Evolutionary conservation across 2,113 vertebrate species (phyloP).

Genomic region (Pseudonaja textilis): DNA sequence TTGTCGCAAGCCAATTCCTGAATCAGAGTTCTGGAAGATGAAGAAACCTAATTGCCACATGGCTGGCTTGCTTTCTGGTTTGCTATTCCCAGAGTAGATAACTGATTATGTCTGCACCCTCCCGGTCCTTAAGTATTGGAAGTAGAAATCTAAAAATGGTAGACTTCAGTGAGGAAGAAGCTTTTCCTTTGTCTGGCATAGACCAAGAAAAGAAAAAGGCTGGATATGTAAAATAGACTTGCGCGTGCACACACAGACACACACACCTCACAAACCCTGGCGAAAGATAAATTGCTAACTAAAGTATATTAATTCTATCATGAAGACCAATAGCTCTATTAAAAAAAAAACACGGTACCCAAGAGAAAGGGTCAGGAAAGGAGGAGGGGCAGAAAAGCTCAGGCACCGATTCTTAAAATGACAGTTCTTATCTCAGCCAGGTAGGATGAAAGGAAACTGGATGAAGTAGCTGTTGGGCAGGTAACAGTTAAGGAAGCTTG

Average conservation of each 20-base stretch:
- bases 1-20: background rate
- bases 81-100: background rate
- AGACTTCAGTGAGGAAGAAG: background rate
- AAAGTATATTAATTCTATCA: background rate
- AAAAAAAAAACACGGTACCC: background rate
- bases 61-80: background rate
- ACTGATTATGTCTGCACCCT: background rate
- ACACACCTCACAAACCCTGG: background rate
- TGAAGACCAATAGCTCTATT: background rate
- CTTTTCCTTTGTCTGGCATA: background rate
- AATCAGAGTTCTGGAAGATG: background rate
- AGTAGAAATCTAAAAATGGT: background rate
- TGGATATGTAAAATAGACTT: background rate
- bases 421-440: background rate
- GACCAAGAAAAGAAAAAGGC: background rate
- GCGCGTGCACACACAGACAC: too few relatives aligned
- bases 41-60: background rate
- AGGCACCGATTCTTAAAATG: background rate
- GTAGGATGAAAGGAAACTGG: background rate
- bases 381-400: background rate
- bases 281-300: background rate
- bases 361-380: background rate
- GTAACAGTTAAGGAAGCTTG: background rate
- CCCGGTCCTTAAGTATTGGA: background rate
- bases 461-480: background rate